A percentile compares a stretch with the other conserved stretches of the same genome.
Conservation (phyloP, 2,888 invertebrate species). For the Torymus texanus region DNA sequence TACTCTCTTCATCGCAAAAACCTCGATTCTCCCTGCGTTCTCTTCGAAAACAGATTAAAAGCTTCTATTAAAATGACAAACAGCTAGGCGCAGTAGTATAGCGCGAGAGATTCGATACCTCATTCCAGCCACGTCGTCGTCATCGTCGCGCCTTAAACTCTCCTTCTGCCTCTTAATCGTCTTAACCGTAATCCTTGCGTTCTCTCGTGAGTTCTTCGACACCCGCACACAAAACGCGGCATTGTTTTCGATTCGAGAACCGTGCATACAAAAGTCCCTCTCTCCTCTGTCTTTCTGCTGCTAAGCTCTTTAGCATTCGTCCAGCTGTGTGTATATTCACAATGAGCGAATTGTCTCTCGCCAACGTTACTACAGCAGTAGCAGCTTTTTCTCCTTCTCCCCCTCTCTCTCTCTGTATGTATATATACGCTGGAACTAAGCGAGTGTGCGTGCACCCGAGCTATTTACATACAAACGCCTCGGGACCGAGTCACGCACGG, state of each 20-base stretch:
- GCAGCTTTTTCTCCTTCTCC: neutral
- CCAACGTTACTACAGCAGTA: constrained; percentile 8
- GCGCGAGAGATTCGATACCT: neutral
- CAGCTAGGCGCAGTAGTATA: no score
- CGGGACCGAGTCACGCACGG: neutral
- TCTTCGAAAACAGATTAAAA: no score
- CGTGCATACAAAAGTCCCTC: neutral
- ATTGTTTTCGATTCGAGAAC: constrained; percentile 39
- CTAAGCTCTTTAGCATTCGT: constrained; percentile 30
- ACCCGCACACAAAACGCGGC: neutral
- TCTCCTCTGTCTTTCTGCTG: neutral
- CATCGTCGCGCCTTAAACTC: no score
- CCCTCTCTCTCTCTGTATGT: neutral
- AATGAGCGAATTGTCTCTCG: constrained; percentile 41
- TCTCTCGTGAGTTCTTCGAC: no score
- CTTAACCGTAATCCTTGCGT: no score
- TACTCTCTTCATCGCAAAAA: no score
- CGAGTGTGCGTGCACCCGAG: constrained; percentile 19
- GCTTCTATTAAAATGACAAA: no score
- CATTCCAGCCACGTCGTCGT: no score
- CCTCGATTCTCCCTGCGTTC: no score
- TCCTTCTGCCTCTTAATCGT: no score
- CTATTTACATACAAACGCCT: constrained; percentile 55
- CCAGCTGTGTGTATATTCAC: neutral
- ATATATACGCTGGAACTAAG: neutral